Evolutionary conservation across 2,797 vertebrate species (phyloP).

Genomic region (Pachyuromys duprasi): DNA sequence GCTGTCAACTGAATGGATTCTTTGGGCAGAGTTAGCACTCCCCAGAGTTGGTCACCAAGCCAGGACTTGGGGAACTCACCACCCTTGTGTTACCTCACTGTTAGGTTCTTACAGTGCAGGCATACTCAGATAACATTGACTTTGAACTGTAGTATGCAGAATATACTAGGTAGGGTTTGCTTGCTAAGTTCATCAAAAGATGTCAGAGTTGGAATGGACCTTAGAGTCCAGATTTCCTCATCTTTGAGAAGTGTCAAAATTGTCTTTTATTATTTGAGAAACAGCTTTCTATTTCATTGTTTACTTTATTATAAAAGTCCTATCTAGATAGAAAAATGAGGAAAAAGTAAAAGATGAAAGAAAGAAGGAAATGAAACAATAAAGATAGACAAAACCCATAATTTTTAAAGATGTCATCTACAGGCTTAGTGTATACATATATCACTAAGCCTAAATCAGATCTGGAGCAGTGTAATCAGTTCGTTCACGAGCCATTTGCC

Average conservation of each 20-base stretch:
- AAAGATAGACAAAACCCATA: background rate
- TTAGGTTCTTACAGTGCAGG: background rate
- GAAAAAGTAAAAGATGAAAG: background rate
- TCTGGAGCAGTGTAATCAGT: background rate
- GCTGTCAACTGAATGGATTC: conserved; percentile 85
- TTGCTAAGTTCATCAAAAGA: background rate
- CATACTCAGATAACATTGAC: background rate
- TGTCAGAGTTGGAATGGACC: background rate
- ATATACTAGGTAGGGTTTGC: background rate
- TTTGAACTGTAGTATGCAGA: background rate
- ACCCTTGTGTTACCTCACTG: conserved; percentile 63
- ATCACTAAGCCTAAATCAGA: conserved; percentile 7
- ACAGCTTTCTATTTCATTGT: background rate
- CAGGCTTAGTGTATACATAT: background rate
- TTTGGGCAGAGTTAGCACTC: conserved; percentile 78
- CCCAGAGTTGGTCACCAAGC: conserved; percentile 64
- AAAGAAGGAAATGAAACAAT: background rate
- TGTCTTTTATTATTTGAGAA: conserved; percentile 32
- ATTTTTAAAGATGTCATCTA: background rate
- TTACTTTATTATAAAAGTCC: background rate
- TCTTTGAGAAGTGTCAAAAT: background rate
- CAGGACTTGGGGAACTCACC: conserved; percentile 51
- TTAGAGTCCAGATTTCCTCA: background rate
- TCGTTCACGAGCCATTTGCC: background rate
- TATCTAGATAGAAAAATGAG: conserved; percentile 22